Evolutionary conservation across 2,113 vertebrate species (phyloP).

Genomic region (Labrus mixtus): DNA sequence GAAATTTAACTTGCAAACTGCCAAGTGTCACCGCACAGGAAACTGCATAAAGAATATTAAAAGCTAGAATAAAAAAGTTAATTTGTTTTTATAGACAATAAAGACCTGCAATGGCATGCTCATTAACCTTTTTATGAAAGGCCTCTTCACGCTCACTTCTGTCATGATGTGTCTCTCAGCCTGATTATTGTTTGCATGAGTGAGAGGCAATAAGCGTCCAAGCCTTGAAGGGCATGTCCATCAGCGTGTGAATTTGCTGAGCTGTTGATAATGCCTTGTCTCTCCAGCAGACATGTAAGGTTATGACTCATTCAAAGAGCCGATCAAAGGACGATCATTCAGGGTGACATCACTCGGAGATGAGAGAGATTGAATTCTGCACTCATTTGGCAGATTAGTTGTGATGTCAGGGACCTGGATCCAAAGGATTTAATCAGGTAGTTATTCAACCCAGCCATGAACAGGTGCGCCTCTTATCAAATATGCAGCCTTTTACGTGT

Average conservation of each 20-base stretch:
- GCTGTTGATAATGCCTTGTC: slow-evolving; percentile 59
- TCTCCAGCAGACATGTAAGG: slow-evolving; percentile 59
- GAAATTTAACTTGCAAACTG: too few species aligned
- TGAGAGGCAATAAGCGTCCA: slow-evolving; percentile 37
- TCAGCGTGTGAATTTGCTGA: slow-evolving; percentile 68
- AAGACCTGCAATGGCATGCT: background rate
- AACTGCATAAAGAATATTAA: too few species aligned
- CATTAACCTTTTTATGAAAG: background rate
- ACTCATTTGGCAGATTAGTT: slow-evolving; percentile 74
- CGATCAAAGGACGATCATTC: slow-evolving; percentile 68
- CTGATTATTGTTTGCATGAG: slow-evolving; percentile 28
- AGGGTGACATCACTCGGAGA: slow-evolving; percentile 52
- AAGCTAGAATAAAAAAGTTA: too few species aligned
- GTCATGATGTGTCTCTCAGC: background rate
- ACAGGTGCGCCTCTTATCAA: slow-evolving; percentile 80
- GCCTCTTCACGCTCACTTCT: background rate
- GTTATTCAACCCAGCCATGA: slow-evolving; percentile 66
- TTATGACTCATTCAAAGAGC: slow-evolving; percentile 67
- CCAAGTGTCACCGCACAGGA: too few species aligned
- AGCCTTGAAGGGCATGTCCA: slow-evolving; percentile 58
- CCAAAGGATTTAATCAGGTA: slow-evolving; percentile 73
- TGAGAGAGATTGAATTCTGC: slow-evolving; percentile 68
- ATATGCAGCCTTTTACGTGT: slow-evolving; percentile 66
- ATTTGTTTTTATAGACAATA: too few species aligned
- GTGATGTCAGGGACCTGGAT: slow-evolving; percentile 68